Evolutionary conservation across 2,888 invertebrate species (phyloP).

Genomic region (Falcaria lacertinaria): DNA sequence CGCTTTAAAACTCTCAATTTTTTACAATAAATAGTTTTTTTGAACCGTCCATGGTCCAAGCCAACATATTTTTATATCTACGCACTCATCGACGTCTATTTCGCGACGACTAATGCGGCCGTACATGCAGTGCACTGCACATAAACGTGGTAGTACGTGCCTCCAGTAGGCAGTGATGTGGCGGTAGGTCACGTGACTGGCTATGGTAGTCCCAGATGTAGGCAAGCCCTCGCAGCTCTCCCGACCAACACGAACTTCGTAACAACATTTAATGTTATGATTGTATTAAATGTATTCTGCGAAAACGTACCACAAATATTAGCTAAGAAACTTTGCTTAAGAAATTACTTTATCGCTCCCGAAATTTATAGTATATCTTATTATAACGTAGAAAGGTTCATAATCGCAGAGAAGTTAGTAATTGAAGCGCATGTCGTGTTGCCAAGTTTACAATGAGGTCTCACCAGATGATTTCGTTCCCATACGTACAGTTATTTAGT

Average conservation of each 20-base stretch:
- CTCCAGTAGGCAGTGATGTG: too few species aligned
- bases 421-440: constrained; percentile 15
- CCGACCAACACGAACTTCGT: constrained; percentile 32
- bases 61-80: too few species aligned
- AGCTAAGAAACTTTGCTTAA: constrained; percentile 55
- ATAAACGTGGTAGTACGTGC: too few species aligned
- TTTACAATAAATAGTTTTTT: too few species aligned
- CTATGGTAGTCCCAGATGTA: neutral
- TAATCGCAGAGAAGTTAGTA: constrained; percentile 16
- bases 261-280: constrained; percentile 59
- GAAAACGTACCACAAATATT: constrained; percentile 61
- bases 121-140: too few species aligned
- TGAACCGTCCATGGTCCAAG: too few species aligned
- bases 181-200: neutral
- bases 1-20: too few species aligned
- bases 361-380: constrained; percentile 17
- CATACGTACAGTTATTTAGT: constrained; percentile 40
- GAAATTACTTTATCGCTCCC: constrained; percentile 29
- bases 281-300: constrained; percentile 58
- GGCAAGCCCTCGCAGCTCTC: neutral
- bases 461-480: constrained; percentile 51
- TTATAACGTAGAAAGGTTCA: constrained; percentile 20
- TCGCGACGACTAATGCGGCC: too few species aligned
- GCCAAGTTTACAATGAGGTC: constrained; percentile 36
- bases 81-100: too few species aligned